Percentiles rank a stretch among this genome's conserved stretches.
phyloP scores from a whole-genome alignment of 2,113 vertebrate genomes.

The Apteryx mantelli region DNA sequence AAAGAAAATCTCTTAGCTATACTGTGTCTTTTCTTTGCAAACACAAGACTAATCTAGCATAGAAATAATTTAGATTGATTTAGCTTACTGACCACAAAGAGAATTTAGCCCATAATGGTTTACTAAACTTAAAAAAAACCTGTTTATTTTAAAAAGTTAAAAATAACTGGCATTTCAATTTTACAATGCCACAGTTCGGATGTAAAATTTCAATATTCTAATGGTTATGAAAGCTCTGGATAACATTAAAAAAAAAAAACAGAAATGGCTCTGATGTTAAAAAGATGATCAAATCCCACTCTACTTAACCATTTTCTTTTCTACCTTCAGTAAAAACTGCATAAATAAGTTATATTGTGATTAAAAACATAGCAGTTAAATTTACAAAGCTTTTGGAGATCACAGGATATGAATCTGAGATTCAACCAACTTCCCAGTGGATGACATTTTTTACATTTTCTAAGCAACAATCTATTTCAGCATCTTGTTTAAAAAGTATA shows the following conservation, averaged over 20 bases:
- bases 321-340: background rate
- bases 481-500: background rate
- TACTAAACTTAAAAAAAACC: background rate
- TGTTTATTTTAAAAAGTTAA: background rate
- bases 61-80: background rate
- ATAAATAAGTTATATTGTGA: background rate
- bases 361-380: background rate
- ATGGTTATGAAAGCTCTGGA: background rate
- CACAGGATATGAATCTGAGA: background rate
- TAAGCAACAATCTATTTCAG: background rate
- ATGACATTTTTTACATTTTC: background rate
- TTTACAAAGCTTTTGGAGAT: background rate
- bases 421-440: background rate
- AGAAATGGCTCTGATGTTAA: background rate
- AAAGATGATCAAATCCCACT: background rate
- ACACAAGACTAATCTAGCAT: background rate
- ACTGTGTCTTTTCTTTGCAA: background rate
- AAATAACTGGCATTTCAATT: background rate
- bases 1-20: conserved; percentile 64
- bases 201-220: background rate
- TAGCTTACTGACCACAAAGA: background rate
- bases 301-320: background rate
- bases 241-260: background rate
- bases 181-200: background rate
- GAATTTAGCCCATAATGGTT: background rate